phyloP scores from a whole-genome alignment of 2,113 vertebrate genomes.

The Solea solea region DNA sequence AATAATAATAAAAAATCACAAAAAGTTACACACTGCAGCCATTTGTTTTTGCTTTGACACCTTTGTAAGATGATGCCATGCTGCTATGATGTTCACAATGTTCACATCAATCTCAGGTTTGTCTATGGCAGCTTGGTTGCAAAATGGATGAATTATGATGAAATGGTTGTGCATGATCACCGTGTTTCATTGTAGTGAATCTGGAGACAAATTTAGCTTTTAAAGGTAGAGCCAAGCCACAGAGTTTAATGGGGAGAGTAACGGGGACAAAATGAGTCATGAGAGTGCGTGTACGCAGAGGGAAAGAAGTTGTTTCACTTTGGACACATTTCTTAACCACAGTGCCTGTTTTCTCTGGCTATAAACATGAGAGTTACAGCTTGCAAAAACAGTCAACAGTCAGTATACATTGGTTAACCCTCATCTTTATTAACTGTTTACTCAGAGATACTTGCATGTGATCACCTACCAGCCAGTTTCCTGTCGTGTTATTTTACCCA shows the following conservation, averaged over 20 bases:
- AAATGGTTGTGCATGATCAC: too few relatives aligned
- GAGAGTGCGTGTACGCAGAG: conserved; percentile 16
- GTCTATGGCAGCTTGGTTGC: conserved; percentile 45
- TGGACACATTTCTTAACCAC: conserved; percentile 45
- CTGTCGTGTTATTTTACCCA: too few relatives aligned
- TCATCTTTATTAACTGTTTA: background rate
- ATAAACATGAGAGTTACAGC: background rate
- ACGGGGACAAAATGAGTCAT: conserved; percentile 61
- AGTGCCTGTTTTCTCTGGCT: conserved; percentile 51
- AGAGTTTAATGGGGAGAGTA: conserved; percentile 10
- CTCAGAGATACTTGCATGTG: background rate
- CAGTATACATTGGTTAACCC: background rate
- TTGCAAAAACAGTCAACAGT: conserved; percentile 17
- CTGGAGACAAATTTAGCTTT: background rate
- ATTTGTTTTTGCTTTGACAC: conserved; percentile 63
- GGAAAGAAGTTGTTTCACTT: conserved; percentile 16
- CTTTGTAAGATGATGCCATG: conserved; percentile 56
- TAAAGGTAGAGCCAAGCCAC: background rate
- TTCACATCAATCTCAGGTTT: conserved; percentile 60
- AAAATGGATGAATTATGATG: background rate
- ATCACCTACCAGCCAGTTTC: conserved; percentile 58
- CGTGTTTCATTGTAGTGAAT: background rate
- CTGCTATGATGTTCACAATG: conserved; percentile 27
- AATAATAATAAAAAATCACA: background rate
- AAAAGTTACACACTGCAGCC: conserved; percentile 45